Base-by-base conservation (phyloP, 2,113 vertebrate genomes). In the Planiliza haematocheilus region DNA sequence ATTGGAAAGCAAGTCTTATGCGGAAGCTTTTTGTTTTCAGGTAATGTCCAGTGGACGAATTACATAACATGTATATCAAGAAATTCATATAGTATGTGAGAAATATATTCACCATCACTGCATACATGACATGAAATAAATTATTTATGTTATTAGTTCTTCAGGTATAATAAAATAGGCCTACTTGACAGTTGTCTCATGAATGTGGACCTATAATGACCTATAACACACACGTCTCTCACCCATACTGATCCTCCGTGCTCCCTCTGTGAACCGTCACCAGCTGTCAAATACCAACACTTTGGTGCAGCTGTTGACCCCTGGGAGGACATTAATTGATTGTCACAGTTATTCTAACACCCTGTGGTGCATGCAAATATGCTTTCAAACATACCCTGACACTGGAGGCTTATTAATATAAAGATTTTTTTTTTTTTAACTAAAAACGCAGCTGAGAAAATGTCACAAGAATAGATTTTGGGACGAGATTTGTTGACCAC, bases 251-350 rank as follows among this genome's bases (percentile, higher is more conserved):
- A 71, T 50, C 38, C 10, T 17, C 5, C 14, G 41, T 61, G 52
- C 37, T 59, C 30, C 38, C 51, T 21, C 14, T 53, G 14, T 4
- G 7, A 49, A 55, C 20, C 7, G 7, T n/a, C 36, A 45, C 77
- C 80, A 81, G 80, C 77, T 84, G 68, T 74, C 38, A 12, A 77
- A 86, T 56, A 74, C 74, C 61, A 81, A 83, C 81, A 68, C 74
- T 51, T 55, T 63, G 68, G 60, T 82, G 63, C 82, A 86, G 82
- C 76, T 86, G 88, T 65, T 57, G 77, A 79, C 65, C 76, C 63
- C 67, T 53, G 58, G 50, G 64, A 73, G 21, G 63, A 39, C 46
- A 45, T 45, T 45, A 63, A 24, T 45, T 80, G 63, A 85, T 59
- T 66, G 38, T 78, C 51, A 77, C 84, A 79, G 65, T 50, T 76